These are phyloP conservation scores for Gonocerus acuteangulatus DNA, from an alignment of 2,888 invertebrate genomes.

Conservation along the genomic window DNA sequence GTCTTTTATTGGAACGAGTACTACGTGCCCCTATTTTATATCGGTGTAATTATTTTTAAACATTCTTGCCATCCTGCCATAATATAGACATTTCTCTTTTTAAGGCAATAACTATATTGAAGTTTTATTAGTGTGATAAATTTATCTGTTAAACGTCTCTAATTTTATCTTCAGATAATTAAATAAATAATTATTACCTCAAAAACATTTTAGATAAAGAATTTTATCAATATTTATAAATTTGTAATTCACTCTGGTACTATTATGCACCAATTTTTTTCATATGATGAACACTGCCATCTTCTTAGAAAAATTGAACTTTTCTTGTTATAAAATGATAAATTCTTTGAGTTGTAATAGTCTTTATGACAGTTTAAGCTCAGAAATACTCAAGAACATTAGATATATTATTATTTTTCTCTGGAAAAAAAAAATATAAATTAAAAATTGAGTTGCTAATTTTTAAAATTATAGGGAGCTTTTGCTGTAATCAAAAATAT, in stretches of 20 bases:
- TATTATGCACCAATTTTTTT: slow-evolving; percentile 13
- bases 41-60: background rate
- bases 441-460: background rate
- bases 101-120: slow-evolving; percentile 17
- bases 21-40: background rate
- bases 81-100: background rate
- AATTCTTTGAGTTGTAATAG: background rate
- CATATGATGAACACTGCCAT: slow-evolving; percentile 18
- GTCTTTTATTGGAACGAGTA: background rate
- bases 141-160: background rate
- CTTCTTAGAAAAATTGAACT: slow-evolving; percentile 1
- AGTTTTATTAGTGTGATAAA: slow-evolving; percentile 16
- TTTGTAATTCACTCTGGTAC: slow-evolving; percentile 3
- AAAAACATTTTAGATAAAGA: slow-evolving; percentile 2
- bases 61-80: slow-evolving; percentile 21
- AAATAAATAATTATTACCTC: background rate
- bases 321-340: background rate
- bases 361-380: background rate
- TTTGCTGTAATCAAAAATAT: too few species aligned
- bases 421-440: background rate
- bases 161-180: background rate
- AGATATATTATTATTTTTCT: background rate
- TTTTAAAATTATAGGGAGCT: too few species aligned
- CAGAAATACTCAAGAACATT: background rate
- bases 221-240: slow-evolving; percentile 4